Evolutionary conservation across 1,140 invertebrate genomes (phyloP).

Genomic region (Amphibalanus amphitrite): DNA sequence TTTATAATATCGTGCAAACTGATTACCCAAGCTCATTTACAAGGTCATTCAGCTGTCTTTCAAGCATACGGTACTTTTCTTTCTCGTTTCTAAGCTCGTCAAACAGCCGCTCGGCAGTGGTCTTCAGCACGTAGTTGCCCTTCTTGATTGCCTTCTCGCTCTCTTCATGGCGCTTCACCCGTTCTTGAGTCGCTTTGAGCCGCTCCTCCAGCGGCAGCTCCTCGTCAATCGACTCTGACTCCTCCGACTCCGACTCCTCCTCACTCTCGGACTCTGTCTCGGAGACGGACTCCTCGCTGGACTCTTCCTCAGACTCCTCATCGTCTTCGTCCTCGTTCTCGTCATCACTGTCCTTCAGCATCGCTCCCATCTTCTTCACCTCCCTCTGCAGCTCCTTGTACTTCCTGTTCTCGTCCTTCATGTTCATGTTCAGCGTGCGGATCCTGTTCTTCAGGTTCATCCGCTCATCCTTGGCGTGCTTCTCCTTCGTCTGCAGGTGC

Average conservation of each 20-base stretch:
- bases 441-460: constrained; percentile 1
- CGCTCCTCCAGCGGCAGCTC: neutral
- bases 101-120: neutral
- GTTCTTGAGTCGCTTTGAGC: neutral
- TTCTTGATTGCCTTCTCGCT: constrained; percentile 3
- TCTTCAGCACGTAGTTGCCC: constrained; percentile 4
- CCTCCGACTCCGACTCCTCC: neutral
- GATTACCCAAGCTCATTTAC: neutral
- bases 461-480: neutral
- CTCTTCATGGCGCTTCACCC: neutral
- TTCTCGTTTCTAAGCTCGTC: neutral
- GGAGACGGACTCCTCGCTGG: neutral
- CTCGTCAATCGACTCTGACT: neutral
- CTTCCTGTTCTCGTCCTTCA: neutral
- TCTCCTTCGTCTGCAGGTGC: neutral
- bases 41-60: neutral
- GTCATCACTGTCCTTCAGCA: neutral
- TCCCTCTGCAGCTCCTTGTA: constrained; percentile 1
- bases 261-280: neutral
- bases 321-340: neutral
- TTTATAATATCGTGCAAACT: too few relatives aligned
- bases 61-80: neutral
- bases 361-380: neutral
- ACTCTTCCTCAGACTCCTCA: neutral
- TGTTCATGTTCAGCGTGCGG: neutral